These are phyloP conservation scores for Pasiphila rectangulata DNA, from an alignment of 2,888 invertebrate species.

Conservation along the genomic window DNA sequence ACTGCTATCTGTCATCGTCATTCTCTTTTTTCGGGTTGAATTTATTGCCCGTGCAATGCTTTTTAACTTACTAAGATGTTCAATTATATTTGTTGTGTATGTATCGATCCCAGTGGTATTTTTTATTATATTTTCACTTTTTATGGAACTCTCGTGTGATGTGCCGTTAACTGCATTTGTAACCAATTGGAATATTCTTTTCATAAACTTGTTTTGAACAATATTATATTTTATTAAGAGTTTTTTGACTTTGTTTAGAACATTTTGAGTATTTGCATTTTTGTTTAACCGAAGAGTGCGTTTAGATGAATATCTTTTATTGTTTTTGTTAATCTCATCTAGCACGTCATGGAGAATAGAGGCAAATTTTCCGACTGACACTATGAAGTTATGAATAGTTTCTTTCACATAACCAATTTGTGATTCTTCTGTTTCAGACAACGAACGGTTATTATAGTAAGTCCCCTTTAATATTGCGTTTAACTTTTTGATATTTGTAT, in stretches of 20 bases:
- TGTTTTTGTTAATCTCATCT: conserved; percentile 40
- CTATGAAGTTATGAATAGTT: conserved; percentile 52
- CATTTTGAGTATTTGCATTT: conserved; percentile 15
- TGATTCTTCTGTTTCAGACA: conserved; percentile 43
- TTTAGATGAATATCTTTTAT: conserved; percentile 14
- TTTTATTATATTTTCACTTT: conserved; percentile 13
- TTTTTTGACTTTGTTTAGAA: conserved; percentile 45
- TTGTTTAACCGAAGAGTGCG: conserved; percentile 2
- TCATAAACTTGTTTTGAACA: conserved; percentile 58
- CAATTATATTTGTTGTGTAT: conserved; percentile 54
- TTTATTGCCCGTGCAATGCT: conserved; percentile 47
- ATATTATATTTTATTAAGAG: conserved; percentile 53
- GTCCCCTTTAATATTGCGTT: conserved; percentile 46
- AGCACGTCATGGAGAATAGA: conserved; percentile 54
- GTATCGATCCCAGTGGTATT: conserved; percentile 41
- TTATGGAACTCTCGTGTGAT: conserved; percentile 21
- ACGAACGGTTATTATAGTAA: conserved; percentile 27
- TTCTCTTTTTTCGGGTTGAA: conserved; percentile 47
- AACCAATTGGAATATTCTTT: conserved; percentile 51
- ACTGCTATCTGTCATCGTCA: conserved; percentile 42
- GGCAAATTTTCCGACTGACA: conserved; percentile 56
- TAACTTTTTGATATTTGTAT: conserved; percentile 47
- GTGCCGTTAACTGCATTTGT: conserved; percentile 37
- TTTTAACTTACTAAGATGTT: conserved; percentile 58
- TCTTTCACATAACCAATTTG: conserved; percentile 56